Evolutionary conservation across 2,888 invertebrate species (phyloP).

Genomic region (Lasius fuliginosus): DNA sequence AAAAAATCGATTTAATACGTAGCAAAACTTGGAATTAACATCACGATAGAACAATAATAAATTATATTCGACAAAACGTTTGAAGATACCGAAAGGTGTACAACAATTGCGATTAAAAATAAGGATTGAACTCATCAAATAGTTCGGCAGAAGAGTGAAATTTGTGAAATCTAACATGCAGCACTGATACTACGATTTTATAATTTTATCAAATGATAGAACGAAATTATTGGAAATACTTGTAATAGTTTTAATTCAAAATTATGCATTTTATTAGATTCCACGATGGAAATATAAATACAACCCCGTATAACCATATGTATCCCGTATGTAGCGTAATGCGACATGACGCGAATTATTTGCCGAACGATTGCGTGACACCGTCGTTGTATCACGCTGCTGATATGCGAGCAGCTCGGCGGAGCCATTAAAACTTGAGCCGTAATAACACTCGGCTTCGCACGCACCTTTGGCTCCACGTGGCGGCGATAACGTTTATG

Average conservation of each 20-base stretch:
- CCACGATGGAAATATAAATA: constrained; percentile 20
- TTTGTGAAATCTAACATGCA: neutral
- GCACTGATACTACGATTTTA: neutral
- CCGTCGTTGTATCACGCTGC: constrained; percentile 50
- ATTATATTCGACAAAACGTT: neutral
- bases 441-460: constrained; percentile 76
- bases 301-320: neutral
- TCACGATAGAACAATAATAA: neutral
- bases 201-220: no score
- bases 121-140: neutral
- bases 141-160: neutral
- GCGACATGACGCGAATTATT: constrained; percentile 57
- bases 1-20: neutral
- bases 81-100: neutral
- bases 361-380: constrained; percentile 68
- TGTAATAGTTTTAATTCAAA: neutral
- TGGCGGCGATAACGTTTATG: constrained; percentile 78
- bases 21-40: neutral
- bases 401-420: constrained; percentile 57
- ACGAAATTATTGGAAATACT: neutral
- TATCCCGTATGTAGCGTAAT: constrained; percentile 2
- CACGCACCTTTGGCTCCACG: constrained; percentile 66
- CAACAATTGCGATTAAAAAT: neutral
- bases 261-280: neutral
- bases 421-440: constrained; percentile 76